A percentile compares a stretch with the other conserved stretches of the same genome.
These are phyloP conservation scores for Prosapia bicincta DNA, from an alignment of 2,888 invertebrate species.

Conservation along the genomic window DNA sequence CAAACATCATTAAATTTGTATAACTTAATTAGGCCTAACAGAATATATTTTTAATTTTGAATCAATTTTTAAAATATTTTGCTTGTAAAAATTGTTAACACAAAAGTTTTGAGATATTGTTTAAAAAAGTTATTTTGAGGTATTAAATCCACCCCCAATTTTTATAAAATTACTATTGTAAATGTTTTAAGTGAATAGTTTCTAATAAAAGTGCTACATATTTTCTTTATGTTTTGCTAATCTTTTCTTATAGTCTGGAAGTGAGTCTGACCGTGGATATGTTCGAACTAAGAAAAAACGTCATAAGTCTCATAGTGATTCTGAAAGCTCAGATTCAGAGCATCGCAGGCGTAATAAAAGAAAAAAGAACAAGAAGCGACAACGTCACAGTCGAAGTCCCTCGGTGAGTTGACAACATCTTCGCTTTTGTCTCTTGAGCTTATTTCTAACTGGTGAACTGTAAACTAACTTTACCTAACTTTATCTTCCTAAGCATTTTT, in stretches of 20 bases:
- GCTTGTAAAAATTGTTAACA: too few relatives aligned
- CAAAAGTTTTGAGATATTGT: too few relatives aligned
- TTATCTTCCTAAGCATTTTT: neutral
- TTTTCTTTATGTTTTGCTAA: too few relatives aligned
- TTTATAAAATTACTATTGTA: too few relatives aligned
- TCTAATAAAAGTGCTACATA: too few relatives aligned
- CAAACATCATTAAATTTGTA: too few relatives aligned
- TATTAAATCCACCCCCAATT: too few relatives aligned
- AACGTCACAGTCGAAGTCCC: conserved; percentile 46
- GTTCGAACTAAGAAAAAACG: conserved; percentile 66
- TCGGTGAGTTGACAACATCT: conserved; percentile 45
- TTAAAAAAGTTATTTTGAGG: too few relatives aligned
- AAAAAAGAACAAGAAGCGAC: conserved; percentile 52
- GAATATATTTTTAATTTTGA: too few relatives aligned
- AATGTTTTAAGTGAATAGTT: too few relatives aligned
- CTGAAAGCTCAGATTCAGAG: conserved; percentile 43
- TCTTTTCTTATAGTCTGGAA: conserved; percentile 40
- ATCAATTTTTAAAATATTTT: too few relatives aligned
- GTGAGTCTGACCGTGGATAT: conserved; percentile 44
- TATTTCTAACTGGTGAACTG: neutral
- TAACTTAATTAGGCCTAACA: too few relatives aligned
- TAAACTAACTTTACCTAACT: neutral
- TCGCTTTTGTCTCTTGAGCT: neutral
- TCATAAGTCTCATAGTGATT: conserved; percentile 53
- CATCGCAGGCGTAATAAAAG: conserved; percentile 51